Percentiles rank a stretch among this genome's conserved stretches.
phyloP scores from a whole-genome alignment of 2,113 vertebrate genomes.

The Engraulis encrasicolus region DNA sequence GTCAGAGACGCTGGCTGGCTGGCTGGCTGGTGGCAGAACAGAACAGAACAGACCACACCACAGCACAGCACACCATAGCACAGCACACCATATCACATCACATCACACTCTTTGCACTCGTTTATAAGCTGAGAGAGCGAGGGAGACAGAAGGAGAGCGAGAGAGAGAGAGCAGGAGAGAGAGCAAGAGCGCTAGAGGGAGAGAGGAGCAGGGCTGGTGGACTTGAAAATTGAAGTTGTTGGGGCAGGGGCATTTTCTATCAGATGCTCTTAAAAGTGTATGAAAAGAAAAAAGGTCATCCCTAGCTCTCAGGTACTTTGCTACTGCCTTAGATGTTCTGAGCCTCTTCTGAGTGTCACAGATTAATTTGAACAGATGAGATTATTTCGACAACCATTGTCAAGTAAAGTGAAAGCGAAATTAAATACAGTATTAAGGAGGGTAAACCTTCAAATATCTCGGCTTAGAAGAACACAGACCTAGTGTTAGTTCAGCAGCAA shows the following conservation, averaged over 20 bases:
- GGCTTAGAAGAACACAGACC: neutral
- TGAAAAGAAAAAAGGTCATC: neutral
- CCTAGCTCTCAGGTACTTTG: neutral
- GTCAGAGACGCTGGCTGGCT: too few species aligned
- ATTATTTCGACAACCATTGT: neutral
- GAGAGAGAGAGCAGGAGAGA: neutral
- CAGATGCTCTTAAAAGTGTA: slow-evolving; percentile 1
- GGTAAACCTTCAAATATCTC: neutral
- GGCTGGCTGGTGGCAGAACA: slow-evolving; percentile 13
- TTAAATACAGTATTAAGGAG: neutral
- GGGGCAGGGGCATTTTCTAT: neutral
- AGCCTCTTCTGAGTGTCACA: neutral
- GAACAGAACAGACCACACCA: slow-evolving; percentile 1
- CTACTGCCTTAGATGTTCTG: neutral
- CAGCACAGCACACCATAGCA: too few species aligned
- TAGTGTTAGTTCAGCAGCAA: neutral
- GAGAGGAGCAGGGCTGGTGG: neutral
- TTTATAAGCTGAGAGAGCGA: slow-evolving; percentile 33
- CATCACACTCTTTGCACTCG: slow-evolving; percentile 13
- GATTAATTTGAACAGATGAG: neutral
- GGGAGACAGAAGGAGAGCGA: slow-evolving; percentile 31
- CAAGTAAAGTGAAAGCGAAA: neutral
- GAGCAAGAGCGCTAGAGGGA: neutral
- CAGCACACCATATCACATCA: too few species aligned
- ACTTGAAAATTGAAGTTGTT: neutral